Evolutionary conservation across 2,888 invertebrate genomes (phyloP).

Genomic region (Mantis religiosa): DNA sequence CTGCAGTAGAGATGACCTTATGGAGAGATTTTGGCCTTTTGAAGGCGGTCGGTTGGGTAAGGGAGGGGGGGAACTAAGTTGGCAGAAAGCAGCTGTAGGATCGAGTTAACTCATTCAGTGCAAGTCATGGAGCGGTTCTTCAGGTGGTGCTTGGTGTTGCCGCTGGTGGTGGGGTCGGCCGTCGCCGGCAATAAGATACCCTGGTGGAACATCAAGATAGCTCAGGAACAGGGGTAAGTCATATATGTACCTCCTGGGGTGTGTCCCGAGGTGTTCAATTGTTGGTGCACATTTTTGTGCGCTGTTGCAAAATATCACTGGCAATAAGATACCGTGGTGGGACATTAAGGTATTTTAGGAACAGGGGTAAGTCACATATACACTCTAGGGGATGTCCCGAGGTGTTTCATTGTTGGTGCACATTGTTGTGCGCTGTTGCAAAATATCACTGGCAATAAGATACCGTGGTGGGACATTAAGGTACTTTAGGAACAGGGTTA

Average conservation of each 20-base stretch:
- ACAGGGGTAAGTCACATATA: conserved; percentile 40
- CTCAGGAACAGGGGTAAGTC: conserved; percentile 43
- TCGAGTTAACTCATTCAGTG: conserved; percentile 52
- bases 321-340: conserved; percentile 41
- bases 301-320: background rate
- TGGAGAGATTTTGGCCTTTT: background rate
- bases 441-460: too few species aligned
- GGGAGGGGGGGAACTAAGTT: background rate
- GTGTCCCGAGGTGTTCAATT: too few species aligned
- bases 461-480: conserved; percentile 41
- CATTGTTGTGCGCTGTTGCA: too few species aligned
- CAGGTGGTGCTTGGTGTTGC: background rate
- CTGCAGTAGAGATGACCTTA: background rate
- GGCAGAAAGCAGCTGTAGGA: conserved; percentile 60
- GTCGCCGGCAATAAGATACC: conserved; percentile 37
- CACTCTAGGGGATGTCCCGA: background rate
- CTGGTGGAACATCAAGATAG: conserved; percentile 43
- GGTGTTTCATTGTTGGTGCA: background rate
- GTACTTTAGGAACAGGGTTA: conserved; percentile 44
- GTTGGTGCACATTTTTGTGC: too few species aligned
- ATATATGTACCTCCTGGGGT: background rate
- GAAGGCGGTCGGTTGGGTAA: background rate
- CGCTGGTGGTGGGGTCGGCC: background rate
- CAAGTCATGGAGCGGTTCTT: conserved; percentile 34
- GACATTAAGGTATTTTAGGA: conserved; percentile 42